Conservation (phyloP, 2,797 vertebrate species). For the Potorous gilbertii region DNA sequence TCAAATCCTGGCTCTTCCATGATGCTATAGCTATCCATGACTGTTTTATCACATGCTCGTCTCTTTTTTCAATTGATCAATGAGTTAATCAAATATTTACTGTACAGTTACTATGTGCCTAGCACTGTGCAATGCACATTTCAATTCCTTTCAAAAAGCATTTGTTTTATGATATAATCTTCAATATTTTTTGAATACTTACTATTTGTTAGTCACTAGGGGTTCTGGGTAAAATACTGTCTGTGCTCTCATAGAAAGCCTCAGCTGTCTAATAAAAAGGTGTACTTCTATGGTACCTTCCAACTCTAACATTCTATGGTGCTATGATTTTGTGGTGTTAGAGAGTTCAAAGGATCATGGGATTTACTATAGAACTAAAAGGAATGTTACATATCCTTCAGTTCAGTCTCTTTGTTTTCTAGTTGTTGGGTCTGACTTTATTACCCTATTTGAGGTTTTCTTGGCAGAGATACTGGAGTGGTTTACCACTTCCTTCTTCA, state of each 20-base stretch:
- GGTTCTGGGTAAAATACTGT: neutral
- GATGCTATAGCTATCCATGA: neutral
- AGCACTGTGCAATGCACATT: neutral
- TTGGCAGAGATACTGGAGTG: neutral
- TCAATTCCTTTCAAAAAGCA: neutral
- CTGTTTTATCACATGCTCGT: neutral
- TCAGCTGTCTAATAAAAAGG: neutral
- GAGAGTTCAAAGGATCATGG: neutral
- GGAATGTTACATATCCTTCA: neutral
- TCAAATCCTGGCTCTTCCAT: neutral
- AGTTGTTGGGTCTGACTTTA: neutral
- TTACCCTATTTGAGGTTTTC: neutral
- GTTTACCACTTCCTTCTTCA: neutral
- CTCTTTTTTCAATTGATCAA: neutral
- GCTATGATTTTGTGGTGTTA: neutral
- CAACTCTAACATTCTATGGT: neutral
- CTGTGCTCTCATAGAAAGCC: neutral
- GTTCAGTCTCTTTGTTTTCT: neutral
- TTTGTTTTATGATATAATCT: neutral
- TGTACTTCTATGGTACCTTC: too few relatives aligned
- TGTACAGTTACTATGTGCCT: neutral
- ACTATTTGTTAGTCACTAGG: neutral
- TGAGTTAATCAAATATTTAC: neutral
- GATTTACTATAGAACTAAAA: neutral
- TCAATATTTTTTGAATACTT: neutral